These are phyloP conservation scores for Cecropterus lyciades DNA, from an alignment of 1,140 invertebrate genomes.

Conservation along the genomic window DNA sequence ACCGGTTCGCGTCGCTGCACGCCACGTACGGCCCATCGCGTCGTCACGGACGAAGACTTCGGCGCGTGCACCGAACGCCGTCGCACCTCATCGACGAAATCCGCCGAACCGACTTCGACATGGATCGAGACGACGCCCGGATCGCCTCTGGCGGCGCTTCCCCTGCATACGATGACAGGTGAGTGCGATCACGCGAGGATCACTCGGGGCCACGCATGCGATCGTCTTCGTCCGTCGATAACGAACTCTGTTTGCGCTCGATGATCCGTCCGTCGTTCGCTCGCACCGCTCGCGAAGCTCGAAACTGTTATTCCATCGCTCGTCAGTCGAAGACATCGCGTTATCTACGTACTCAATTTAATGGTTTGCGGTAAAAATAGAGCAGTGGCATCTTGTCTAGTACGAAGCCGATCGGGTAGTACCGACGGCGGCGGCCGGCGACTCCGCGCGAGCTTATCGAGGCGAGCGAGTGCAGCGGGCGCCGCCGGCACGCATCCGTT, in stretches of 20 bases:
- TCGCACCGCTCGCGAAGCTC: not conserved
- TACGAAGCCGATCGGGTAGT: not conserved
- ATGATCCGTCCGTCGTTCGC: too few relatives aligned
- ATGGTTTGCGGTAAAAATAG: not conserved
- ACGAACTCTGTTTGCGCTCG: not conserved
- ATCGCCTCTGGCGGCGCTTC: conserved; percentile 60
- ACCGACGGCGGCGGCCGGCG: too few relatives aligned
- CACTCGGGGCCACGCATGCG: not conserved
- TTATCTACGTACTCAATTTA: not conserved
- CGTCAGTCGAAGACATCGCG: not conserved
- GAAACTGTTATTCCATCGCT: not conserved
- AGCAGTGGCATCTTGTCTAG: not conserved
- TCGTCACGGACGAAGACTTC: conserved; percentile 28
- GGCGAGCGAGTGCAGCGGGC: not conserved
- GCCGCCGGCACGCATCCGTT: not conserved
- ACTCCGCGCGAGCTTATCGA: not conserved
- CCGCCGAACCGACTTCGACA: conserved; percentile 32
- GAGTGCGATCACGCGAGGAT: conserved; percentile 34
- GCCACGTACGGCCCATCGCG: conserved; percentile 18
- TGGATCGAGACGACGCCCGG: conserved; percentile 68
- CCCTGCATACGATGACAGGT: conserved; percentile 70
- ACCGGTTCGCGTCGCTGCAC: not conserved
- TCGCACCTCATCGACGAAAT: not conserved
- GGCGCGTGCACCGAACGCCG: conserved; percentile 35
- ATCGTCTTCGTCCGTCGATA: not conserved